phyloP scores from a whole-genome alignment of 2,113 vertebrate genomes.

The Cebidichthys violaceus region DNA sequence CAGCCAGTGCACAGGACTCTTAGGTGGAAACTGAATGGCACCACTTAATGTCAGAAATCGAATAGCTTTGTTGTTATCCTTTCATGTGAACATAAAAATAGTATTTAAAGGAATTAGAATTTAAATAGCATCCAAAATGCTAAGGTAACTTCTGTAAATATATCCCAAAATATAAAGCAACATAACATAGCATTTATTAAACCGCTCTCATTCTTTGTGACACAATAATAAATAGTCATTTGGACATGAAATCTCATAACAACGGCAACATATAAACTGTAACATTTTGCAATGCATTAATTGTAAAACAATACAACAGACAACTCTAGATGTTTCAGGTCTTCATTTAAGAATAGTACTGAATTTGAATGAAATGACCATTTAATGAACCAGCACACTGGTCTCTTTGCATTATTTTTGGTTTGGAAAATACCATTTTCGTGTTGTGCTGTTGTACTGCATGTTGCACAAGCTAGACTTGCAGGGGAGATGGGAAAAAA shows the following conservation, averaged over 20 bases:
- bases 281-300: conserved; percentile 45
- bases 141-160: conserved; percentile 26
- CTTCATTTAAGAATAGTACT: conserved; percentile 5
- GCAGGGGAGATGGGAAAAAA: not conserved
- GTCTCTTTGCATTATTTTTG: conserved; percentile 33
- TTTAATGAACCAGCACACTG: conserved; percentile 2
- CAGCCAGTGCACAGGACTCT: conserved; percentile 66
- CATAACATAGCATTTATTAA: conserved; percentile 27
- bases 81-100: conserved; percentile 37
- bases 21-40: conserved; percentile 41
- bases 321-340: conserved; percentile 19
- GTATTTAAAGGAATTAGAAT: conserved; percentile 34
- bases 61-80: conserved; percentile 34
- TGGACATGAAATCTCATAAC: conserved; percentile 32
- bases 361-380: not conserved
- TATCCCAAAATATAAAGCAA: conserved; percentile 55
- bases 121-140: conserved; percentile 38
- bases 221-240: conserved; percentile 64
- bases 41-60: conserved; percentile 28
- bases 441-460: conserved; percentile 8
- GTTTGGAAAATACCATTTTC: conserved; percentile 23
- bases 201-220: conserved; percentile 36
- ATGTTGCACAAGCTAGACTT: conserved; percentile 13
- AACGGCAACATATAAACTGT: conserved; percentile 39
- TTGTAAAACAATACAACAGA: conserved; percentile 28